Conservation (phyloP, 2,113 vertebrate genomes). For the Microcebus ravelobensis region DNA sequence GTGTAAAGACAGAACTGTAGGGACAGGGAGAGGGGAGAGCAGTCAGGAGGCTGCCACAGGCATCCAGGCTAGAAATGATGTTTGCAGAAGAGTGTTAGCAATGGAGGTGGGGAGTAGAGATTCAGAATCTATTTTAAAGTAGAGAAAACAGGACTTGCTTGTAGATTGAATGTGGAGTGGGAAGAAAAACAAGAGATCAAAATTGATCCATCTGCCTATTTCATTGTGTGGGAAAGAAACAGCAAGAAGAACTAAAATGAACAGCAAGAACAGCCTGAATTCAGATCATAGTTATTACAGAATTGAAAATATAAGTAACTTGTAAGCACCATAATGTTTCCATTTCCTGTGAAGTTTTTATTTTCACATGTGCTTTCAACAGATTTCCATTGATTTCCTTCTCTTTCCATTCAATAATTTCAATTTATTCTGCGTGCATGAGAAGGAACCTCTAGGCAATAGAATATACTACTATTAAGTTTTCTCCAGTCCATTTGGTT, state of each 20-base stretch:
- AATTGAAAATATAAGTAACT: conserved; percentile 18
- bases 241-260: neutral
- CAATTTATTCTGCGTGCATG: neutral
- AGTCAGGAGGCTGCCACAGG: neutral
- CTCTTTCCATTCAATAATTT: conserved; percentile 1
- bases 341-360: neutral
- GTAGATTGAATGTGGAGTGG: neutral
- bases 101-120: neutral
- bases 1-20: neutral
- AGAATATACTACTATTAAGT: conserved; percentile 37
- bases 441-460: neutral
- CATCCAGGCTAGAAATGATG: neutral
- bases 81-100: neutral
- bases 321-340: neutral
- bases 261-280: neutral
- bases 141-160: neutral
- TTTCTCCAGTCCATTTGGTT: conserved; percentile 33
- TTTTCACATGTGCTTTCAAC: neutral
- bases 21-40: rapidly evolving
- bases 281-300: neutral
- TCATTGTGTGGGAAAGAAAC: neutral
- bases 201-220: neutral
- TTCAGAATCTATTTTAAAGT: neutral
- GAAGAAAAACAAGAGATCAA: neutral
- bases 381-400: conserved; percentile 19